These are phyloP conservation scores for Chloroceryle aenea DNA, from an alignment of 2,113 vertebrate genomes.

Conservation along the genomic window DNA sequence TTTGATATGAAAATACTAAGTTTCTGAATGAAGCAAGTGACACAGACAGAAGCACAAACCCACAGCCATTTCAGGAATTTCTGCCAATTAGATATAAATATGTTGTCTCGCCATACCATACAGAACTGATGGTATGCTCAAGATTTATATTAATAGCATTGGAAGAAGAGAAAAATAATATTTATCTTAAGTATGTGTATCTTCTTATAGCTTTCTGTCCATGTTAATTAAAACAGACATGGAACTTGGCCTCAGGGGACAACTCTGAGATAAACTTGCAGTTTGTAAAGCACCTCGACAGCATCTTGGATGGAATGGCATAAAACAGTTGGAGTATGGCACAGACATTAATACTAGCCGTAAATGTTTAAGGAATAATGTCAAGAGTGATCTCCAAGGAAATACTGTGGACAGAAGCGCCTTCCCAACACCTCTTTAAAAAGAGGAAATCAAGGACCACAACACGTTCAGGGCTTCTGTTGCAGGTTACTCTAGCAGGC, in stretches of 20 bases:
- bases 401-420: neutral
- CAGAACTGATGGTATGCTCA: neutral
- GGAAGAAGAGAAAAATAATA: neutral
- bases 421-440: too few relatives aligned
- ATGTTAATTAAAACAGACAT: neutral
- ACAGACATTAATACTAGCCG: neutral
- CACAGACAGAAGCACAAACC: neutral
- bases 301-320: neutral
- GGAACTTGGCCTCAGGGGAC: neutral
- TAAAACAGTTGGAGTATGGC: neutral
- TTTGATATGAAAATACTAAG: neutral
- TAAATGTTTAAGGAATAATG: neutral
- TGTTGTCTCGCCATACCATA: neutral
- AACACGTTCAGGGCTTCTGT: rapidly evolving
- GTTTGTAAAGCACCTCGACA: neutral
- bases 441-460: neutral
- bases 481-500: rapidly evolving
- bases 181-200: neutral
- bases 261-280: neutral
- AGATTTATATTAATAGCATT: neutral
- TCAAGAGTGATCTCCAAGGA: neutral
- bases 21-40: neutral
- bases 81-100: neutral
- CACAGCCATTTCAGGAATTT: neutral
- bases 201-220: neutral